These are phyloP conservation scores for Bombylius major DNA, from an alignment of 2,888 invertebrate genomes.

Conservation along the genomic window DNA sequence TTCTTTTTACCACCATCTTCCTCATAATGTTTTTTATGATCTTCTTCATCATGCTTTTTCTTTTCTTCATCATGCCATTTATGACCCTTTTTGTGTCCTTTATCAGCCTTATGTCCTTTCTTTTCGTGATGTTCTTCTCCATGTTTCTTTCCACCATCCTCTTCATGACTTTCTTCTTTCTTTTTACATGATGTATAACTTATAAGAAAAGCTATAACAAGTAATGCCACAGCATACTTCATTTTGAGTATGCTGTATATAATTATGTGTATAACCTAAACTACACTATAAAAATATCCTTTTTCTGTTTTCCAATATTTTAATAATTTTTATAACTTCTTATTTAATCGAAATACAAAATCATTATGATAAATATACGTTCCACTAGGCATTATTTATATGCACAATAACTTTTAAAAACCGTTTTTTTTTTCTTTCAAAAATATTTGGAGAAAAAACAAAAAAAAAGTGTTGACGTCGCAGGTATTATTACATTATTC, in stretches of 20 bases:
- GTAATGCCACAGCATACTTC: conserved; percentile 16
- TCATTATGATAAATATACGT: background rate
- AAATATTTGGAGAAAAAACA: background rate
- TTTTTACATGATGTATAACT: conserved; percentile 24
- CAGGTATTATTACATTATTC: too few species aligned
- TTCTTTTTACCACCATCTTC: conserved; percentile 72
- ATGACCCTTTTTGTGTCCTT: conserved; percentile 63
- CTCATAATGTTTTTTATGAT: conserved; percentile 62
- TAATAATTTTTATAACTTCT: background rate
- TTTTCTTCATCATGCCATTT: conserved; percentile 69
- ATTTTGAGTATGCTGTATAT: background rate
- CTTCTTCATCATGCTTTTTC: conserved; percentile 64
- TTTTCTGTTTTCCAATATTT: too few species aligned
- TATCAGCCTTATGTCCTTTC: conserved; percentile 63
- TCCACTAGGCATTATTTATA: background rate
- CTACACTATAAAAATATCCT: too few species aligned
- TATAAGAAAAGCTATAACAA: conserved; percentile 25
- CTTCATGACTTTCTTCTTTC: conserved; percentile 30
- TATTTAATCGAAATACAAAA: background rate
- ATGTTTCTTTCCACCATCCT: conserved; percentile 29
- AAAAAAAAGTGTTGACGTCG: too few species aligned
- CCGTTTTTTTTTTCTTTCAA: conserved; percentile 2
- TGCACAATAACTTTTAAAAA: background rate
- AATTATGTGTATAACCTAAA: too few species aligned
- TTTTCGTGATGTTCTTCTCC: conserved; percentile 27